These are phyloP conservation scores for Gadopsis marmoratus DNA, from an alignment of 2,797 vertebrate genomes.

Conservation along the genomic window DNA sequence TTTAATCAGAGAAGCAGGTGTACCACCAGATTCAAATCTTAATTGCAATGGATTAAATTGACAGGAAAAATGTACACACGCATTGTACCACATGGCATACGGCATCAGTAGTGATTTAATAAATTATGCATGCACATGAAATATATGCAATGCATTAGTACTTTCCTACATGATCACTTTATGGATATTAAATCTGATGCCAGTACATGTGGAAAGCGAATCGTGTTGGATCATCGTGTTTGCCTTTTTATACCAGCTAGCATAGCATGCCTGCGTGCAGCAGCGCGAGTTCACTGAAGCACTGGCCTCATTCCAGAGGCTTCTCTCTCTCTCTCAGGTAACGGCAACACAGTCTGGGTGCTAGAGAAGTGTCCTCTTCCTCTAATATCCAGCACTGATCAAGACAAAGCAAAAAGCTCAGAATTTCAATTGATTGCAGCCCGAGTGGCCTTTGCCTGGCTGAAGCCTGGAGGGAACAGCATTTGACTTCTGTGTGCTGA, in stretches of 20 bases:
- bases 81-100: conserved; percentile 21
- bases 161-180: conserved; percentile 40
- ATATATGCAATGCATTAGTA: conserved; percentile 53
- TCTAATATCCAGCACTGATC: conserved; percentile 73
- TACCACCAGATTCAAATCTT: conserved; percentile 26
- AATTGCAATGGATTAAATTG: conserved; percentile 32
- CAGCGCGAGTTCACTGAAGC: conserved; percentile 60
- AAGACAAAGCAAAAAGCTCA: conserved; percentile 67
- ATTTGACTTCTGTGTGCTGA: conserved; percentile 81
- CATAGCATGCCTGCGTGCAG: conserved; percentile 24
- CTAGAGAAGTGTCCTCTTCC: conserved; percentile 52
- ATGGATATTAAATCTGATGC: conserved; percentile 39
- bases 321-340: conserved; percentile 50
- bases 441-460: conserved; percentile 36
- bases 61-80: conserved; percentile 30
- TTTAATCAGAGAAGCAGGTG: conserved; percentile 43
- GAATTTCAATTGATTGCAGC: conserved; percentile 72
- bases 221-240: conserved; percentile 23
- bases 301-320: conserved; percentile 64
- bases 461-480: conserved; percentile 45
- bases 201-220: conserved; percentile 22
- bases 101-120: conserved; percentile 18
- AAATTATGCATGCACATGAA: conserved; percentile 54
- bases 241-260: conserved; percentile 26
- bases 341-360: conserved; percentile 58